Evolutionary conservation across 2,888 invertebrate species (phyloP).

Genomic region (Leptopterna dolabrata): DNA sequence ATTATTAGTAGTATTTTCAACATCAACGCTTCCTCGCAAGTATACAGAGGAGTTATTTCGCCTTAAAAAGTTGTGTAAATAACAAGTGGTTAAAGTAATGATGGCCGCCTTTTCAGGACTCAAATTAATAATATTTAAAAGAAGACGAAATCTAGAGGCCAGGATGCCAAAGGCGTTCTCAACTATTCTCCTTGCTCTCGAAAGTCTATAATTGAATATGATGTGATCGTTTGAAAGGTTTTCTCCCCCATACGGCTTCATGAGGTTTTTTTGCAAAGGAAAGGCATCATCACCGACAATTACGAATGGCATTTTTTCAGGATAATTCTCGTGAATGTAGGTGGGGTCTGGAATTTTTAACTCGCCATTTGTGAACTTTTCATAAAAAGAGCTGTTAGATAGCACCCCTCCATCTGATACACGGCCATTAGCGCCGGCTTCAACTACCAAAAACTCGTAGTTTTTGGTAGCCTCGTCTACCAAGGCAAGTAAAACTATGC

Average conservation of each 20-base stretch:
- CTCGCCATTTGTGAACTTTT: not conserved
- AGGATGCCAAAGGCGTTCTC: conserved; percentile 14
- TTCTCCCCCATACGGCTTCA: conserved; percentile 38
- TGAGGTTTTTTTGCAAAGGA: conserved; percentile 20
- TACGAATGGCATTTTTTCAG: conserved; percentile 41
- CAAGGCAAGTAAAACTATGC: conserved; percentile 61
- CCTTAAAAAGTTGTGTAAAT: conserved; percentile 39
- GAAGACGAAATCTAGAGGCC: not conserved
- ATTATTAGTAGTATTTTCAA: not conserved
- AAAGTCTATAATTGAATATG: conserved; percentile 26
- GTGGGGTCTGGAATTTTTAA: not conserved
- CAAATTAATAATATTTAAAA: not conserved
- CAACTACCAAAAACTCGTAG: conserved; percentile 62
- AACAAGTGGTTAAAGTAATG: conserved; percentile 17
- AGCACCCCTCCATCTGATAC: conserved; percentile 59
- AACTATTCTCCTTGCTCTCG: not conserved
- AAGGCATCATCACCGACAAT: conserved; percentile 36
- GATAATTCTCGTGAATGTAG: conserved; percentile 41
- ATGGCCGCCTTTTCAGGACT: conserved; percentile 30
- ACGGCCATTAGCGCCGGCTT: conserved; percentile 62
- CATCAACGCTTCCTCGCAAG: conserved; percentile 28
- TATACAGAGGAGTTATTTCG: conserved; percentile 19
- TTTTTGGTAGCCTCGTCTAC: conserved; percentile 61
- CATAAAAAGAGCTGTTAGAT: conserved; percentile 48
- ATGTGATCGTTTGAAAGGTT: not conserved